Evolutionary conservation across 2,797 vertebrate genomes (phyloP), one percentile per base, ranked within the genome.

Genomic region (Valencia hispanica): DNA sequence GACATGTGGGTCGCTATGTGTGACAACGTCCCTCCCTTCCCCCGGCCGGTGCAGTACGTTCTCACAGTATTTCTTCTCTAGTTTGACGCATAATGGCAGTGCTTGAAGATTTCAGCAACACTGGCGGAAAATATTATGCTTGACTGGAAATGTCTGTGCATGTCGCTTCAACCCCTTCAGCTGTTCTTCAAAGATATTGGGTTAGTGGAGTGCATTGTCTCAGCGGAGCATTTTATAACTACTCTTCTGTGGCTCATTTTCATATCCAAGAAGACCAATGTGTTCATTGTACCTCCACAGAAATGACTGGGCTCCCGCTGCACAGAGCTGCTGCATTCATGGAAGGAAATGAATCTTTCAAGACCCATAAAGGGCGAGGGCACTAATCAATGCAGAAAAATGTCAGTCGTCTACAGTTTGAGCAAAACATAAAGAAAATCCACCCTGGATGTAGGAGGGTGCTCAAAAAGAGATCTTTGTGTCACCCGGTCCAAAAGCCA

Each of bases 381-480:
- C 86, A 80, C 82, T 86, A 89, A 95, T 95, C 79, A 92, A 95
- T 94, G 93, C 94, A 85, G 93, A 94, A 91, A 94, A 92, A 95
- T 96, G 90, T 93, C 90, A 84, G 93, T 73, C 89, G 91, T 93
- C 94, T 94, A 93, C 89, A 91, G 93, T 94, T 86, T 87, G 89
- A 76, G 90, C 86, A 93, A 93, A 94, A 92, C 86, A 93, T 94
- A 92, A 92, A 93, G 92, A 87, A 92, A 93, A 89, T 94, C 89
- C 83, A 73, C 87, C 92, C 81, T 84, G 95, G 94, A 94, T 93
- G 97, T 98, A 94, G 97, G 97, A 96, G 96, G 96, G 94, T 93
- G 91, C 93, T 93, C 96, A 97, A 97, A 45, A 98, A 97, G 97
- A 95, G 94, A 92, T 95, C 97, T 98, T 99, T 99, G 97, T 99